Evolutionary conservation across 1,140 invertebrate species (phyloP), one percentile per base, ranked within the genome.

Genomic region (Lithobius niger): DNA sequence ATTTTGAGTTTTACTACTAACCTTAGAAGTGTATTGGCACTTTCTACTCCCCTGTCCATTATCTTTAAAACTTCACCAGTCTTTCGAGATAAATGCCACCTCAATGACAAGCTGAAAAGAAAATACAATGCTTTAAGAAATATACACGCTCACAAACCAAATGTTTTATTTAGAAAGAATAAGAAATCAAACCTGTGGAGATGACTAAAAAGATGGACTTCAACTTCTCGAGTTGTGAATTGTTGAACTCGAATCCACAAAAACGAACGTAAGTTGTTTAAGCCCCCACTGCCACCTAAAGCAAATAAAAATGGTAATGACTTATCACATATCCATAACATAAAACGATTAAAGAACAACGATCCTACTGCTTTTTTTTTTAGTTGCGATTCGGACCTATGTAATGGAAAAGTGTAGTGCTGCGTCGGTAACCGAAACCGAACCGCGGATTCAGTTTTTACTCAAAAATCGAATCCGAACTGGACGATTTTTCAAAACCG

Each of bases 171-270:
- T 22, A 18, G 16, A n/a, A 47, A 28, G 26, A 13, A 55, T 1
- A 57, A 44, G 42, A 25, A 18, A 82, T 74, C 57, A 88, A 74
- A 64, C 89, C 80, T 79, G 69, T 96, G 93, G 24, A 97, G 75
- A 72, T 96, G 92, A 27, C 77, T 74, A 66, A 89, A 91, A 18
- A 93, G 69, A 67, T 84, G 78, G 52, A 86, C 67, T 74, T 96
- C 84, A 31, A 96, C 79, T 73, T 92, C 86, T 56, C 88, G 77
- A 2, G 89, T 94, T 1, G 93, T 96, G 65, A 90, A 97, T 66
- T 98, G 94, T 62, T 95, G 88, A 47, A 98, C 86, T 59, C 79
- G 77, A 64, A 97, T 95, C 94, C 94, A 98, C 3, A 97, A 70
- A 66, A 92, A 91, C 1, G 84, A 83, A 42, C 93, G 76, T 1